phyloP scores from a whole-genome alignment of 2,888 invertebrate genomes.

The Copidosoma aretas region DNA sequence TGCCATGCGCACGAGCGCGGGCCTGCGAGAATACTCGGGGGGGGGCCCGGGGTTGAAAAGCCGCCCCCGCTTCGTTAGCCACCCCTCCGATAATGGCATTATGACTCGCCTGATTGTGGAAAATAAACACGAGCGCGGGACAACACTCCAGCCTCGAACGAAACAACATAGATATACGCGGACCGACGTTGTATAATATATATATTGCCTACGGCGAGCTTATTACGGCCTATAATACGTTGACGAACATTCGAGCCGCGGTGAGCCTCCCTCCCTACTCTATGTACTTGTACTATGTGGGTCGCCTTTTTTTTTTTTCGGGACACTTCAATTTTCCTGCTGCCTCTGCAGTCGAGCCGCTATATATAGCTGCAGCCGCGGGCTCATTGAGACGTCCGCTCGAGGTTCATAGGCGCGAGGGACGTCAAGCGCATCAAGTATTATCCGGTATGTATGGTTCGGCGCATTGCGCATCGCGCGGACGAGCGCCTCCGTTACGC shows the following conservation, averaged over 20 bases:
- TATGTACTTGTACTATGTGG: not conserved
- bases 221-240: not conserved
- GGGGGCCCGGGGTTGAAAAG: constrained; percentile 19
- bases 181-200: not conserved
- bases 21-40: not conserved
- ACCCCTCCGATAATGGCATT: constrained; percentile 60
- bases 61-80: constrained; percentile 46
- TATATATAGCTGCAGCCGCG: too few species aligned
- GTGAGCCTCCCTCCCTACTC: not conserved
- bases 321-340: too few species aligned
- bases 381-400: too few species aligned
- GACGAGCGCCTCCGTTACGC: constrained; percentile 6
- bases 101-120: constrained; percentile 59
- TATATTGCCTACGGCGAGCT: too few species aligned
- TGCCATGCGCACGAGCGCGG: constrained; percentile 38
- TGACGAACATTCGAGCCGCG: not conserved
- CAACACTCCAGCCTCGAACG: not conserved
- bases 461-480: not conserved
- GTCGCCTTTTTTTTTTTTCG: not conserved
- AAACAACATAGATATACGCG: not conserved
- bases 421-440: too few species aligned
- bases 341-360: too few species aligned
- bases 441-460: too few species aligned
- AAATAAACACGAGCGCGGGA: constrained; percentile 53
- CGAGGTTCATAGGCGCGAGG: too few species aligned